Conservation (phyloP, 1,140 invertebrate genomes). For the Drepana arcuata region DNA sequence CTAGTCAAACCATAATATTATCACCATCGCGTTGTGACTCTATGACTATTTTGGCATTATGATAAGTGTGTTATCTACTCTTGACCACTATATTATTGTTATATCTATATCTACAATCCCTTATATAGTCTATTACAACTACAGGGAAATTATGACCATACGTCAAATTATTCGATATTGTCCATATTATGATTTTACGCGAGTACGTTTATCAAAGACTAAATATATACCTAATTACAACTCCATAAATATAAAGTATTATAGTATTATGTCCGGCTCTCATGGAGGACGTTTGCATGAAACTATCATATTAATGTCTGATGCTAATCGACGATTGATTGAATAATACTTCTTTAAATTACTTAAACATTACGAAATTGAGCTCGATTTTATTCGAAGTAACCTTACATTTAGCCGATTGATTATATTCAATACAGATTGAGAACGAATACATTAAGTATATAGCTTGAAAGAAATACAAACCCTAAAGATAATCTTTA, state of each 20-base stretch:
- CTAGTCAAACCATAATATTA: constrained; percentile 62
- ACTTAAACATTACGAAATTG: constrained; percentile 63
- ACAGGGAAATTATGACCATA: constrained; percentile 54
- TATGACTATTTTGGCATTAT: constrained; percentile 45
- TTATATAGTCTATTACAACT: constrained; percentile 45
- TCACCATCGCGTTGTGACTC: constrained; percentile 52
- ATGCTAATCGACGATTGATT: constrained; percentile 37
- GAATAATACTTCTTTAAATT: constrained; percentile 46
- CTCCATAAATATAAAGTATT: no score
- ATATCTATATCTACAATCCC: constrained; percentile 54
- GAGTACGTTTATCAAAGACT: constrained; percentile 67
- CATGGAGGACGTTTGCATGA: constrained; percentile 51
- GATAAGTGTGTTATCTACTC: constrained; percentile 29
- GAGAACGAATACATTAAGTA: constrained; percentile 20
- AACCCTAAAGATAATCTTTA: constrained; percentile 49
- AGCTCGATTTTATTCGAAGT: constrained; percentile 68
- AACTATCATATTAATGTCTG: constrained; percentile 43
- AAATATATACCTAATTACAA: constrained; percentile 52
- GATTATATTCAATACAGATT: constrained; percentile 17
- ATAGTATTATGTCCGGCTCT: constrained; percentile 51
- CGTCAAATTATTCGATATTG: constrained; percentile 65
- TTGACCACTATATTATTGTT: constrained; percentile 34
- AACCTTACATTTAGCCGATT: constrained; percentile 43
- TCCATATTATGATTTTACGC: constrained; percentile 65
- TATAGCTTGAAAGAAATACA: constrained; percentile 31